Base-by-base conservation (phyloP, 2,888 invertebrate species). In the Hermodice carunculata region DNA sequence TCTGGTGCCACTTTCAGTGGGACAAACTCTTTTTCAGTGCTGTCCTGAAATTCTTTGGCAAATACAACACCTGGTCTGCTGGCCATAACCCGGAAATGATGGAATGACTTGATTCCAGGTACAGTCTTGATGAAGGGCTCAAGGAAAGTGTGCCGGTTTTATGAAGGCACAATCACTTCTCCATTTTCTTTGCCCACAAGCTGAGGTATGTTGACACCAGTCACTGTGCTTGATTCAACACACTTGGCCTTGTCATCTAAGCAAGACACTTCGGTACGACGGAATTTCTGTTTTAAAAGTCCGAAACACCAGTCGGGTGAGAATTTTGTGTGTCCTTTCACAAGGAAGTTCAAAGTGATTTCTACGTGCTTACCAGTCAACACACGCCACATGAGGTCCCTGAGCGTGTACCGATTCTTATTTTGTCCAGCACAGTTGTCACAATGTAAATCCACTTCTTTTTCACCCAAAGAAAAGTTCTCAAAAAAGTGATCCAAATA, bases 291-390 rank as follows among this genome's bases (percentile, higher is more conserved):
- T 44, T 71, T 70, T 14, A 70, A 14, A 0, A 70, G 46, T 1
- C 69, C 69, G 40, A 69, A 69, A 51, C 67, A 70, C 64, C 67
- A 64, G 24, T 67, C 71, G 28, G 71, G 70, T 3, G 66, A 34
- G 48, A 69, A 69, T 48, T 69, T 69, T 4, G 69, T 67, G 40
- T 70, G 69, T 6, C 69, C 67, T 6, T 51, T 42, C 17, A 57
- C 46, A 29, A 70, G 42, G 37, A 65, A 68, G 44, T 57, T 40
- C 17, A 57, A 44, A 3, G 42, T 24, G 17, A 57, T n/a, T n/a
- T n/a, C n/a, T n/a, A n/a, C n/a, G n/a, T n/a, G n/a, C n/a, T n/a
- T n/a, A n/a, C n/a, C n/a, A n/a, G n/a, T n/a, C n/a, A n/a, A n/a
- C n/a, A n/a, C n/a, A n/a, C n/a, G n/a, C n/a, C n/a, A n/a, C n/a